Conservation (phyloP, 2,888 invertebrate genomes). For the Lasioglossum calceatum region DNA sequence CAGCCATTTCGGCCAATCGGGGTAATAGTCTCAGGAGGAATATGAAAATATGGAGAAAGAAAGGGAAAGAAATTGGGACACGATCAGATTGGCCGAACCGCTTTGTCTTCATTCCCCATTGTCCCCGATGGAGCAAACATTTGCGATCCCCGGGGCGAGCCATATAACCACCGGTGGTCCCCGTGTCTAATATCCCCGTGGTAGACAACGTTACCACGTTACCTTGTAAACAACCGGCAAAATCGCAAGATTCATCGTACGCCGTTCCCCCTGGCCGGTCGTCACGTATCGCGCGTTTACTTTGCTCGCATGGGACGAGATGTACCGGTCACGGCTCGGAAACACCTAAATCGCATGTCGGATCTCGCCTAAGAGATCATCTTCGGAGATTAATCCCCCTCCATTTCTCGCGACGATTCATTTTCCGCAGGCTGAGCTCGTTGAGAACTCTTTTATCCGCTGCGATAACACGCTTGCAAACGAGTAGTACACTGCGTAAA, state of each 20-base stretch:
- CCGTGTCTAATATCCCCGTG: slow-evolving; percentile 37
- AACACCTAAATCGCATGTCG: slow-evolving; percentile 47
- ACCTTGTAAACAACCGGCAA: slow-evolving; percentile 55
- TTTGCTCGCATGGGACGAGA: slow-evolving; percentile 59
- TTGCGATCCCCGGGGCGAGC: slow-evolving; percentile 18
- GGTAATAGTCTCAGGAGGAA: slow-evolving; percentile 39
- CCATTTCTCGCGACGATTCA: slow-evolving; percentile 2
- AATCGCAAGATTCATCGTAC: slow-evolving; percentile 37
- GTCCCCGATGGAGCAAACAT: slow-evolving; percentile 25
- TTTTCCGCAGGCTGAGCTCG: background rate
- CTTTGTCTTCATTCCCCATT: background rate
- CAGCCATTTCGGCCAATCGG: background rate
- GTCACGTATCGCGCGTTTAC: slow-evolving; percentile 68
- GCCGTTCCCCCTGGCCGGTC: slow-evolving; percentile 29
- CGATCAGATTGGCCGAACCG: slow-evolving; percentile 8
- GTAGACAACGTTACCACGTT: slow-evolving; percentile 30
- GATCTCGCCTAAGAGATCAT: slow-evolving; percentile 43
- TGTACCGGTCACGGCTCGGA: slow-evolving; percentile 48
- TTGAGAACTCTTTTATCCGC: background rate
- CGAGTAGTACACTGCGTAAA: background rate
- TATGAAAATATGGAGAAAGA: slow-evolving; percentile 18
- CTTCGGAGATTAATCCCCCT: slow-evolving; percentile 51
- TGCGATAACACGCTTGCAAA: background rate
- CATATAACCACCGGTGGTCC: slow-evolving; percentile 3
- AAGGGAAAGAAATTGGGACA: slow-evolving; percentile 8